Evolutionary conservation across 2,888 invertebrate genomes (phyloP).

Genomic region (Lithophane leautieri): DNA sequence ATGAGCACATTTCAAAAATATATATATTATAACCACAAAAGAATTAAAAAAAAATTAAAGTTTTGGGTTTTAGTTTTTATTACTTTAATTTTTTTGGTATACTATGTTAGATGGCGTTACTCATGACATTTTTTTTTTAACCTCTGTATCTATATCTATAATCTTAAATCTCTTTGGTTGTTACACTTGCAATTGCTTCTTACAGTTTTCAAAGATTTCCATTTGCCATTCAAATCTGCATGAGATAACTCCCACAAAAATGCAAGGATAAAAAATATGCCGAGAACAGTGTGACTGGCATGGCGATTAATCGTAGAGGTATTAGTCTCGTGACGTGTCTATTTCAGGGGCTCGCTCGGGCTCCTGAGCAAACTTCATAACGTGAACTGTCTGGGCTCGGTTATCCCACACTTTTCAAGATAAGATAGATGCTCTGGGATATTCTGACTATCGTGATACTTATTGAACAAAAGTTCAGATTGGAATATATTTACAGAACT

Average conservation of each 20-base stretch:
- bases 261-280: slow-evolving; percentile 7
- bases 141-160: too few species aligned
- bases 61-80: too few species aligned
- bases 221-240: neutral
- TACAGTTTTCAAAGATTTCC: neutral
- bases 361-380: slow-evolving; percentile 65
- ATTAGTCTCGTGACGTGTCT: slow-evolving; percentile 50
- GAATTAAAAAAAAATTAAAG: too few species aligned
- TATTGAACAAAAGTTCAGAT: neutral
- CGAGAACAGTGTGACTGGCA: neutral
- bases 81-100: too few species aligned
- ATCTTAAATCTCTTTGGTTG: too few species aligned
- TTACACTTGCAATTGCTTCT: neutral
- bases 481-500: neutral
- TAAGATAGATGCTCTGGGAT: slow-evolving; percentile 41
- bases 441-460: slow-evolving; percentile 1
- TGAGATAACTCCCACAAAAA: neutral
- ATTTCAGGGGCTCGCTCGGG: slow-evolving; percentile 32
- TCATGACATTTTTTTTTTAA: too few species aligned
- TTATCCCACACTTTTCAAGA: slow-evolving; percentile 23
- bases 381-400: slow-evolving; percentile 37
- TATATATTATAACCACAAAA: too few species aligned
- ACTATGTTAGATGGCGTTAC: too few species aligned
- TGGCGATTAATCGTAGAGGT: slow-evolving; percentile 47
- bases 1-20: too few species aligned